Base-by-base conservation (phyloP, 1,140 invertebrate genomes). In the Pararge aegeria region DNA sequence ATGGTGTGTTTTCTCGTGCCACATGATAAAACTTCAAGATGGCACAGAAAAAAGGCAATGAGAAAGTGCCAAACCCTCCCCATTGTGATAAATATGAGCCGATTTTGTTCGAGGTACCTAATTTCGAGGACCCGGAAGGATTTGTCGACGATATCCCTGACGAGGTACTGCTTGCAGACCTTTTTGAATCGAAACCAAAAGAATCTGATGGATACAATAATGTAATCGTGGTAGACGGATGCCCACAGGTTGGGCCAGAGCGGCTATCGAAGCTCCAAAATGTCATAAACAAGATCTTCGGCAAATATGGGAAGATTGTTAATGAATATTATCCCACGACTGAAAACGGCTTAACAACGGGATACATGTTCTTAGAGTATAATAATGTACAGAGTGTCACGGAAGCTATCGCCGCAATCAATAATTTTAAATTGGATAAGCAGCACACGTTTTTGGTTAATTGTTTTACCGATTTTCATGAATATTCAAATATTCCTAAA, bases 391-490 rank as follows among this genome's bases (percentile, higher is more conserved):
- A 91, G 16, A 93, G 95, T 83, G 98, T 98, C 12, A 90, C 94
- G 50, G 95, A 97, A 80, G 98, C 98, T 7, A 95, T 98, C 0
- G 95, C 95, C 76, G 90, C 93, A 20, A 93, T 94, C 15, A 97
- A 99, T 90, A 97, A 98, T 72, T 96, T 98, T 88, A 98, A 98
- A 83, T 92, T 99, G 68, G 98, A 99, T 89, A 99, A 99, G 79
- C 93, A 95, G 49, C 98, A 99, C 75, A 98, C 96, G 7, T 98
- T 99, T 87, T 92, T 95, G 78, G 96, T 99, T 0, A 99, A 99
- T 90, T 90, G 98, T 6, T 98, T 99, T 76, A 97, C 96, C 1
- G 98, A 99, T 85, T 98, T 99, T 90, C 95, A 97, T 61, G 98
- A 97, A 75, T 98, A 96, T 92, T 94, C 96, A 68, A 94, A 96